phyloP scores from a whole-genome alignment of 2,113 vertebrate species.

The Cryptotis parvus region DNA sequence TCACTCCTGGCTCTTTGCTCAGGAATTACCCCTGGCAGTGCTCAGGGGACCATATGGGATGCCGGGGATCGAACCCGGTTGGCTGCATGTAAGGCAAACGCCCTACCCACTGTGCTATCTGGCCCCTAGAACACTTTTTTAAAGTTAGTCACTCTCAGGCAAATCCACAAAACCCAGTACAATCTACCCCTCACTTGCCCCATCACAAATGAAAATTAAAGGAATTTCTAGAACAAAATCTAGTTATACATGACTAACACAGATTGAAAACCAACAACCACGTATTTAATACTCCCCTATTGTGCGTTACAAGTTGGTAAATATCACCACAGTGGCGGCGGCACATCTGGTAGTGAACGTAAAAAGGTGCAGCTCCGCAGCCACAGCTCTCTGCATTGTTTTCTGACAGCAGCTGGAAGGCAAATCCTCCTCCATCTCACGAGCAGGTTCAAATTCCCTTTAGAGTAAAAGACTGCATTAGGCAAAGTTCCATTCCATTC shows the following conservation, averaged over 20 bases:
- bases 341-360: conserved; percentile 79
- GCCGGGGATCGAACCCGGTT: too few species aligned
- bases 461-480: conserved; percentile 51
- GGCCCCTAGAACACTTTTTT: too few species aligned
- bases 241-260: background rate
- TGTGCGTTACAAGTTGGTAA: conserved; percentile 75
- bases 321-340: conserved; percentile 79
- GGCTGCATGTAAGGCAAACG: too few species aligned
- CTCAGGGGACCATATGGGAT: too few species aligned
- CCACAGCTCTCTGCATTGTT: conserved; percentile 73
- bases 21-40: too few species aligned
- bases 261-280: background rate
- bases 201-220: too few species aligned
- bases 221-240: background rate
- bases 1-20: too few species aligned
- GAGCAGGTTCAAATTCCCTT: conserved; percentile 68
- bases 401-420: conserved; percentile 63
- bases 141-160: too few species aligned
- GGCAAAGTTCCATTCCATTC: background rate
- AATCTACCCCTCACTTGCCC: too few species aligned
- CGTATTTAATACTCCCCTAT: conserved; percentile 66
- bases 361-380: conserved; percentile 85
- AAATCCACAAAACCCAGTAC: too few species aligned
- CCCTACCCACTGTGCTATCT: too few species aligned
- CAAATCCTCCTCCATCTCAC: conserved; percentile 53